phyloP scores from a whole-genome alignment of 1,140 invertebrate genomes.

The Lanistes nyassanus region DNA sequence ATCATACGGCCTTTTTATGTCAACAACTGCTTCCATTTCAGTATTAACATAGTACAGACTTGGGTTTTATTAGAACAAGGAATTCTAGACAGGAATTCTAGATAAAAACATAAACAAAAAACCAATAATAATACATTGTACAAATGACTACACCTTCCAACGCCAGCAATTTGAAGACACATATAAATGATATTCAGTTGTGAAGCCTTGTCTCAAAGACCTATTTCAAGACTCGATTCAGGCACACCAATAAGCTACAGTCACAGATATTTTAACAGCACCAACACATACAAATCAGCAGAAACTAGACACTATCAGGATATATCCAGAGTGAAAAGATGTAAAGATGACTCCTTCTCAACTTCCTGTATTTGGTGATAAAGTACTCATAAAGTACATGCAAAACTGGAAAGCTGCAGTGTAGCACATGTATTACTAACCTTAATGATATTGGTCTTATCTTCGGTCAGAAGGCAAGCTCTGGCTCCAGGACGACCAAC shows the following conservation, averaged over 20 bases:
- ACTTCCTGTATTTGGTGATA: background rate
- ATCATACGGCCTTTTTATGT: background rate
- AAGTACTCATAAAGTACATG: background rate
- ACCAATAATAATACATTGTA: background rate
- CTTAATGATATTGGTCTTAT: conserved; percentile 68
- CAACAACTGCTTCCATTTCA: background rate
- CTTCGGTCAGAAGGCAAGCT: conserved; percentile 71
- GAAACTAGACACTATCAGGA: too few relatives aligned
- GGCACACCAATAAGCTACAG: too few relatives aligned
- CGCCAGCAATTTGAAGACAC: too few relatives aligned
- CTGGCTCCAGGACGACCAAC: conserved; percentile 63
- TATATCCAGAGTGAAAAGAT: too few relatives aligned
- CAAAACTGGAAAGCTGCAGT: background rate
- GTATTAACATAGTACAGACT: background rate
- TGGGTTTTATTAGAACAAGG: background rate
- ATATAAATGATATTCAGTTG: too few relatives aligned
- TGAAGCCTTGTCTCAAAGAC: too few relatives aligned
- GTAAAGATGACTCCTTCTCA: too few relatives aligned
- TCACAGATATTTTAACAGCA: background rate
- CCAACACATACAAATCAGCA: too few relatives aligned
- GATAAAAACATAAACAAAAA: conserved; percentile 1
- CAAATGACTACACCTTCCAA: too few relatives aligned
- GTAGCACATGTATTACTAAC: conserved; percentile 37
- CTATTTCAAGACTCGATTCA: too few relatives aligned
- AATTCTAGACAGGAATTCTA: background rate